Evolutionary conservation across 2,888 invertebrate species (phyloP).

Genomic region (Drosophila greeni): DNA sequence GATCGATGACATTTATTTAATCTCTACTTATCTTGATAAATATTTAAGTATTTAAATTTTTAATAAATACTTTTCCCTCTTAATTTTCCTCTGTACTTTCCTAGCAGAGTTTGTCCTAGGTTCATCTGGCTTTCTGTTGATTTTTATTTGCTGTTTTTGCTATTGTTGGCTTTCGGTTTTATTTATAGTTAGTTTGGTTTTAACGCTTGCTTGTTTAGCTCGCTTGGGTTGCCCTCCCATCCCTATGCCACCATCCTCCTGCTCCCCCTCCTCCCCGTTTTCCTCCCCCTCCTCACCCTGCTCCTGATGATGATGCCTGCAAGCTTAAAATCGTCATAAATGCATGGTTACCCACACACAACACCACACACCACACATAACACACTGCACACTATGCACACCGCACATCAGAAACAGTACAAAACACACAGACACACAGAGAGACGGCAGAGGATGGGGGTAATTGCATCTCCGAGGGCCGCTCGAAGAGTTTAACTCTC

Average conservation of each 20-base stretch:
- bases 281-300: too few relatives aligned
- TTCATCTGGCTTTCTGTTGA: conserved; percentile 16
- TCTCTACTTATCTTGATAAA: not conserved
- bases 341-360: conserved; percentile 63
- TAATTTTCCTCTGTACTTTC: conserved; percentile 1
- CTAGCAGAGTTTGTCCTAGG: conserved; percentile 7
- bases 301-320: conserved; percentile 61
- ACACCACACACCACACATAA: conserved; percentile 4
- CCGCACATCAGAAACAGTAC: conserved; percentile 12
- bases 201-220: conserved; percentile 53
- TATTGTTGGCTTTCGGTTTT: conserved; percentile 67
- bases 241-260: not conserved
- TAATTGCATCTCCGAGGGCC: conserved; percentile 35
- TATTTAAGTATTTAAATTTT: not conserved
- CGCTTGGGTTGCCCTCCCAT: conserved; percentile 31
- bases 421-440: conserved; percentile 23
- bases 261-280: conserved; percentile 13
- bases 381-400: conserved; percentile 2
- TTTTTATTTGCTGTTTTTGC: conserved; percentile 18
- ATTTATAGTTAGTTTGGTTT: conserved; percentile 68
- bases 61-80: not conserved
- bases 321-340: conserved; percentile 74
- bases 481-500: conserved; percentile 11
- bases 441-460: conserved; percentile 30
- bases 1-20: too few relatives aligned